Conservation (phyloP, 2,888 invertebrate species). For the Cosmia trapezina region DNA sequence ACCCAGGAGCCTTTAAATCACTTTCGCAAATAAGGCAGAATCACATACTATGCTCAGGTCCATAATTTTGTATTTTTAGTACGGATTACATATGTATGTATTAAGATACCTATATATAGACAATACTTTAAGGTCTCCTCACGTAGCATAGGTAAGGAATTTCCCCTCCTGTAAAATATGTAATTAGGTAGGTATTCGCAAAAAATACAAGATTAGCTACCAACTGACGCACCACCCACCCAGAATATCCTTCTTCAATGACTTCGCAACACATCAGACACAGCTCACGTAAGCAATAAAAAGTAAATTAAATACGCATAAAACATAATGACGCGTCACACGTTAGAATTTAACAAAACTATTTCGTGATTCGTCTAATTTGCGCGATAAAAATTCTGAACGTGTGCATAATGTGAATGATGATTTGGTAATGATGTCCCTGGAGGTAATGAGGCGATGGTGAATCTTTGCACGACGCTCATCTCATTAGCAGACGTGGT, state of each 20-base stretch:
- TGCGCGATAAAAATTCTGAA: constrained; percentile 54
- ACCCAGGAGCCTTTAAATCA: background rate
- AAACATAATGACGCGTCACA: constrained; percentile 36
- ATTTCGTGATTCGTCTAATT: constrained; percentile 54
- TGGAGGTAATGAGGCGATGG: constrained; percentile 60
- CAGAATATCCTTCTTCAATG: constrained; percentile 43
- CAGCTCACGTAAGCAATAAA: constrained; percentile 48
- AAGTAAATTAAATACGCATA: constrained; percentile 63
- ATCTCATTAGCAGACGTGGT: constrained; percentile 65
- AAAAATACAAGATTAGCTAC: background rate
- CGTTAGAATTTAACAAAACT: constrained; percentile 42
- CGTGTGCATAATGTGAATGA: constrained; percentile 46
- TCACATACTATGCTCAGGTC: background rate
- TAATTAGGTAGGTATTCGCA: background rate
- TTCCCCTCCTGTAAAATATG: constrained; percentile 1
- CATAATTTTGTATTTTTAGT: background rate
- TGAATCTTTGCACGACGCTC: constrained; percentile 62
- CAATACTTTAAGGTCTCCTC: background rate
- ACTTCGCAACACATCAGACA: constrained; percentile 21
- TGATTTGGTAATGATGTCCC: constrained; percentile 58
- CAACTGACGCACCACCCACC: constrained; percentile 52
- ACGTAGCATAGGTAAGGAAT: background rate
- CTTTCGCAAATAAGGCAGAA: background rate
- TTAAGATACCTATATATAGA: background rate
- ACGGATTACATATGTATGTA: background rate